Evolutionary conservation across 2,888 invertebrate species (phyloP).

Genomic region (Agrochola macilenta): DNA sequence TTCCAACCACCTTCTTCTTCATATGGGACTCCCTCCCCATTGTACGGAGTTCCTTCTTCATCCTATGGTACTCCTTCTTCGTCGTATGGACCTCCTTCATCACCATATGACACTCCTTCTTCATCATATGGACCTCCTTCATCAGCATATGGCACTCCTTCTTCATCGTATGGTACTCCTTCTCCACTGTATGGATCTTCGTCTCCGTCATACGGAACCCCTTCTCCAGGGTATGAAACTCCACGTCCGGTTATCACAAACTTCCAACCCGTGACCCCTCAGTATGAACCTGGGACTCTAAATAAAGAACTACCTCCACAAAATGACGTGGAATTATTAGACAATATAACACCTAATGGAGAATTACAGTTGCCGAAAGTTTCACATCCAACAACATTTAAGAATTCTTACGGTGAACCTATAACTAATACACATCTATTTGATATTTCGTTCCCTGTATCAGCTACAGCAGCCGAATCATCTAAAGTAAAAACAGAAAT

Average conservation of each 20-base stretch:
- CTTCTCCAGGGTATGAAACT: slow-evolving; percentile 68
- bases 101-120: slow-evolving; percentile 71
- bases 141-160: slow-evolving; percentile 71
- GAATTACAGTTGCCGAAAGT: slow-evolving; percentile 83
- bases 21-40: slow-evolving; percentile 67
- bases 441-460: slow-evolving; percentile 81
- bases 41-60: slow-evolving; percentile 65
- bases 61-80: slow-evolving; percentile 70
- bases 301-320: slow-evolving; percentile 78
- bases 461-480: slow-evolving; percentile 85
- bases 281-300: slow-evolving; percentile 73
- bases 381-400: slow-evolving; percentile 80
- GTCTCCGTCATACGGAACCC: slow-evolving; percentile 62
- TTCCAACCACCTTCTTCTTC: slow-evolving; percentile 71
- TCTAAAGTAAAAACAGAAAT: slow-evolving; percentile 84
- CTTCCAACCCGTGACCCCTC: slow-evolving; percentile 73
- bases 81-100: slow-evolving; percentile 66
- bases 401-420: slow-evolving; percentile 87
- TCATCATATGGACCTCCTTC: slow-evolving; percentile 69
- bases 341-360: slow-evolving; percentile 71
- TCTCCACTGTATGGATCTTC: slow-evolving; percentile 69
- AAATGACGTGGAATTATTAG: slow-evolving; percentile 75
- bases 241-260: slow-evolving; percentile 72
- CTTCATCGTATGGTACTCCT: slow-evolving; percentile 68
- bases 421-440: slow-evolving; percentile 79